phyloP scores from a whole-genome alignment of 2,888 invertebrate genomes.

The Perizoma affinitatum region DNA sequence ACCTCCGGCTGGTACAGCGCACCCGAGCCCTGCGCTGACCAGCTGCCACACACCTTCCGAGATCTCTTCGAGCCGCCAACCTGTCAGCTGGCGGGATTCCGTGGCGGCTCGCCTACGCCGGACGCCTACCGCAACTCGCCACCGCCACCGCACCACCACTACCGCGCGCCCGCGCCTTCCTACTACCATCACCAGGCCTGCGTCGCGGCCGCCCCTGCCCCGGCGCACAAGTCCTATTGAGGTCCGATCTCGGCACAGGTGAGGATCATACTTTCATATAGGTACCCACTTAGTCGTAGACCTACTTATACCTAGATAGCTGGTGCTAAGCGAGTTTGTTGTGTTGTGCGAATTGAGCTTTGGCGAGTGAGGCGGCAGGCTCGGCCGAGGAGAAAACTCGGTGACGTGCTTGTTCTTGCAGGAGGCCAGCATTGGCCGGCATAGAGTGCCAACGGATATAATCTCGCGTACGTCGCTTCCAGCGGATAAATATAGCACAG shows the following conservation, averaged over 20 bases:
- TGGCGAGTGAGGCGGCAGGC: slow-evolving; percentile 60
- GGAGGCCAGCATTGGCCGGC: slow-evolving; percentile 78
- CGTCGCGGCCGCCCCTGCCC: slow-evolving; percentile 78
- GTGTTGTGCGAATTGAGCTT: slow-evolving; percentile 68
- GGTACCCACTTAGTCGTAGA: neutral
- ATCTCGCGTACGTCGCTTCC: slow-evolving; percentile 75
- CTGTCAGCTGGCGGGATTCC: slow-evolving; percentile 79
- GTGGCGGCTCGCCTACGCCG: slow-evolving; percentile 73
- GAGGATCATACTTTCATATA: slow-evolving; percentile 43
- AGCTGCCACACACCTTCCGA: slow-evolving; percentile 73
- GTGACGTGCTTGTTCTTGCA: slow-evolving; percentile 82
- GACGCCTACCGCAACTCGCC: slow-evolving; percentile 74
- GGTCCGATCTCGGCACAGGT: slow-evolving; percentile 63
- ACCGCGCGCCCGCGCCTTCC: slow-evolving; percentile 74
- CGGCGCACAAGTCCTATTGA: slow-evolving; percentile 82
- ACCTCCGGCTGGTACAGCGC: slow-evolving; percentile 83
- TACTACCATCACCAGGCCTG: slow-evolving; percentile 86
- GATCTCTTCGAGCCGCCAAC: slow-evolving; percentile 80
- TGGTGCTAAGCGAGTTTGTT: slow-evolving; percentile 61
- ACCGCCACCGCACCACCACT: slow-evolving; percentile 77
- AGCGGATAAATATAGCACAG: slow-evolving; percentile 81
- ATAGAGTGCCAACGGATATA: slow-evolving; percentile 80
- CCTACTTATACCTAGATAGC: slow-evolving; percentile 25
- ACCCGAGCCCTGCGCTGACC: slow-evolving; percentile 76
- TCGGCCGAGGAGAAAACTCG: slow-evolving; percentile 55